Percentiles rank a stretch among this genome's conserved stretches.
Evolutionary conservation across 2,888 invertebrate genomes (phyloP).

Genomic region (Rhamphomyia laevipes): DNA sequence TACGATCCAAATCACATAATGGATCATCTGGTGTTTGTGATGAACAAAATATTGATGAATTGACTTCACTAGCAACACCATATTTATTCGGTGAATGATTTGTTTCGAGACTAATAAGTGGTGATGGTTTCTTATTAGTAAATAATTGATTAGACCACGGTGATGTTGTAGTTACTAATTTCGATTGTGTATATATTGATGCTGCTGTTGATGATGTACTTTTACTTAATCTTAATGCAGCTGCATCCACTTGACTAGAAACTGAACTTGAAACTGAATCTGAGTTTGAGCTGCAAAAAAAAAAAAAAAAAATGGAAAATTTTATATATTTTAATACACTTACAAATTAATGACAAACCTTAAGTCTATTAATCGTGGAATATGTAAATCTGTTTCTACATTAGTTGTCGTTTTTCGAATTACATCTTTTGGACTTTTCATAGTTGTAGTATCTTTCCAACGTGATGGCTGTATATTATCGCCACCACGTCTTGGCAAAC

Average conservation of each 20-base stretch:
- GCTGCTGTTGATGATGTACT: background rate
- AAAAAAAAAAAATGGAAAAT: conserved; percentile 14
- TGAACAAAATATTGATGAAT: conserved; percentile 31
- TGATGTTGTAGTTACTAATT: conserved; percentile 18
- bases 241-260: conserved; percentile 39
- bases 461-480: conserved; percentile 24
- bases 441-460: conserved; percentile 23
- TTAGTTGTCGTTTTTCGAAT: conserved; percentile 15
- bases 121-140: conserved; percentile 7
- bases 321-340: background rate
- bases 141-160: conserved; percentile 38
- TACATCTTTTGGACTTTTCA: conserved; percentile 21
- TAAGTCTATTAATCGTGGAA: conserved; percentile 49
- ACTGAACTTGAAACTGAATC: conserved; percentile 48
- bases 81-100: background rate
- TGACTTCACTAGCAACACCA: conserved; percentile 27
- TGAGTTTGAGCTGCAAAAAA: conserved; percentile 39
- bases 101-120: background rate
- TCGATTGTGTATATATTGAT: conserved; percentile 20
- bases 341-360: conserved; percentile 39
- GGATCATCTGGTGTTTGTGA: conserved; percentile 36
- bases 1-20: conserved; percentile 28
- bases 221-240: conserved; percentile 17
- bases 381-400: conserved; percentile 49
- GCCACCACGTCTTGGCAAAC: conserved; percentile 19